phyloP scores from a whole-genome alignment of 2,888 invertebrate genomes.

The Sepiola atlantica region DNA sequence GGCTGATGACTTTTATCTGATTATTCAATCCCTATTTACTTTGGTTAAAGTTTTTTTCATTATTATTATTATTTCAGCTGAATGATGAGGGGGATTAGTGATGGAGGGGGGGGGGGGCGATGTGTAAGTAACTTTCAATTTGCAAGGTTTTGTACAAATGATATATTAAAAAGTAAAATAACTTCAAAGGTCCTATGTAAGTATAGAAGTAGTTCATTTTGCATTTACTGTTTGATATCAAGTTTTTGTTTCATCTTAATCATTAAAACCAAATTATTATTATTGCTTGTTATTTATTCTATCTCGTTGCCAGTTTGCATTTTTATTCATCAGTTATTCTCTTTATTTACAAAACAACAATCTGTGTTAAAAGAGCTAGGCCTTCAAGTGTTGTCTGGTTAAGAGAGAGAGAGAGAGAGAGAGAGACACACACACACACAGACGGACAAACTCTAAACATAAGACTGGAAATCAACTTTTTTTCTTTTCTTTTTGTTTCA shows the following conservation, averaged over 20 bases:
- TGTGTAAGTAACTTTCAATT: neutral
- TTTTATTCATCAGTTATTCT: neutral
- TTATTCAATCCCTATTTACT: neutral
- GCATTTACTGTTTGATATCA: conserved; percentile 20
- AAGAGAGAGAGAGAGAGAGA: neutral
- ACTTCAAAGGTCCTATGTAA: neutral
- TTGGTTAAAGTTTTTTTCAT: neutral
- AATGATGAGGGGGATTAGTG: neutral
- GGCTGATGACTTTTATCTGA: neutral
- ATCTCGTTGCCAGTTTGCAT: neutral
- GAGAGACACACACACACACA: too few species aligned
- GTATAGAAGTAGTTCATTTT: conserved; percentile 32
- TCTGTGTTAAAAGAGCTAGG: neutral
- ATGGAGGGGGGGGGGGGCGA: neutral
- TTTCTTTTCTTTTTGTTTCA: neutral
- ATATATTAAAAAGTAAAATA: neutral
- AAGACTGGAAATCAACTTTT: neutral
- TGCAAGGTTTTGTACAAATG: neutral
- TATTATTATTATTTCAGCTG: too few species aligned
- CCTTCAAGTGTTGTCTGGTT: neutral
- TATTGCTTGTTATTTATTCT: neutral
- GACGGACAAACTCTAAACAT: neutral
- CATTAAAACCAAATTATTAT: neutral
- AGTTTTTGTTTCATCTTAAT: neutral
- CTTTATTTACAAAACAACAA: neutral